A percentile compares a stretch with the other conserved stretches of the same genome.
Conservation (phyloP, 1,140 invertebrate species). For the Rhizoglyphus robini region DNA sequence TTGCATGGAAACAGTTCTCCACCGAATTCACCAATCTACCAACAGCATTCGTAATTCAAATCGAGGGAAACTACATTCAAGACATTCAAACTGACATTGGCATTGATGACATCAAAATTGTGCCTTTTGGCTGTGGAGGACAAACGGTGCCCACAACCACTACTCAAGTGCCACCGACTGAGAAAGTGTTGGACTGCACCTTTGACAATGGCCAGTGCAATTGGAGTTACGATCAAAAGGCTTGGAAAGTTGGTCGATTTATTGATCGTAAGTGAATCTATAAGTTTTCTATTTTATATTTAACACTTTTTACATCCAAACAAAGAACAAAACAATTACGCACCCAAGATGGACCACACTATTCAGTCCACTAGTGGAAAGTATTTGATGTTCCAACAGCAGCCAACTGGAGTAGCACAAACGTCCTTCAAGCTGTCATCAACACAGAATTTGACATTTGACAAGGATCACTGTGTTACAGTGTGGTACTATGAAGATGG, state of each 20-base stretch:
- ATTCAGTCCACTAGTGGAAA: not conserved
- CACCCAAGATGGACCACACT: not conserved
- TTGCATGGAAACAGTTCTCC: not conserved
- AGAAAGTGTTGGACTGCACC: not conserved
- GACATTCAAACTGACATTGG: not conserved
- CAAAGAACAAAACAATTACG: not conserved
- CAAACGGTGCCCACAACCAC: not conserved
- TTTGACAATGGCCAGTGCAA: not conserved
- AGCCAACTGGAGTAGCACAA: not conserved
- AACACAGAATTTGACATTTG: not conserved
- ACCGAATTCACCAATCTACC: not conserved
- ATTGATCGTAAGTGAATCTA: not conserved
- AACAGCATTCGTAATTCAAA: not conserved
- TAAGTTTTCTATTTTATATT: not conserved
- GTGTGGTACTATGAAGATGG: constrained; percentile 12
- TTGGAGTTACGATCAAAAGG: not conserved
- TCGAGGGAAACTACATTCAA: not conserved
- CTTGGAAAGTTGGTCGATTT: not conserved
- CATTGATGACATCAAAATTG: constrained; percentile 1
- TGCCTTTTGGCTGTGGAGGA: not conserved
- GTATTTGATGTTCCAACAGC: not conserved
- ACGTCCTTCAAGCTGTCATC: not conserved
- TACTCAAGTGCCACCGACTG: not conserved
- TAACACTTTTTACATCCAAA: not conserved
- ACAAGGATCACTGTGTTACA: not conserved